phyloP scores from a whole-genome alignment of 2,113 vertebrate species.

The Struthio camelus region DNA sequence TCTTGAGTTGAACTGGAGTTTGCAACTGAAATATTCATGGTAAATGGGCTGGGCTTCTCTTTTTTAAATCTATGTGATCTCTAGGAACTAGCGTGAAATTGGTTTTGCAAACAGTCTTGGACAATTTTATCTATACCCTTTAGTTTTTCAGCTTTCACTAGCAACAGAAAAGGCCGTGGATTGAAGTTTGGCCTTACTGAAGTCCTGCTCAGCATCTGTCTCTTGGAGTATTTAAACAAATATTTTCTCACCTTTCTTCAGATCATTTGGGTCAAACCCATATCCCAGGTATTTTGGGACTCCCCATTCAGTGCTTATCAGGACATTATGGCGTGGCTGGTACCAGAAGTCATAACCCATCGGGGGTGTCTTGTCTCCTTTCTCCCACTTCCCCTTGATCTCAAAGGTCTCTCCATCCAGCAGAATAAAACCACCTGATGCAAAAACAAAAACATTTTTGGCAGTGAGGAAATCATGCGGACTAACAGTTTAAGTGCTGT shows the following conservation, averaged over 20 bases:
- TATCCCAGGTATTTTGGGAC: conserved; percentile 78
- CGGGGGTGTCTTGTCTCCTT: conserved; percentile 69
- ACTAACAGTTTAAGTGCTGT: background rate
- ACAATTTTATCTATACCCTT: rapidly evolving
- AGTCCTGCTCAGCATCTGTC: background rate
- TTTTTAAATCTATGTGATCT: background rate
- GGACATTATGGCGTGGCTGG: conserved; percentile 91
- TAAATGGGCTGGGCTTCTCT: background rate
- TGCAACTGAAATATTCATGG: background rate
- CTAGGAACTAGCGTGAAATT: background rate
- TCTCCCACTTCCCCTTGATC: conserved; percentile 90
- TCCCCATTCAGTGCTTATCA: conserved; percentile 93
- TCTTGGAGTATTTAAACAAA: background rate
- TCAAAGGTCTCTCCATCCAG: conserved; percentile 92
- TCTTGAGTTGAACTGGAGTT: background rate
- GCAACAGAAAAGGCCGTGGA: background rate
- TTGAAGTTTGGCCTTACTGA: background rate
- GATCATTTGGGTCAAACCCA: conserved; percentile 83
- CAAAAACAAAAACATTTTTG: background rate
- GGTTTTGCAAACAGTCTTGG: background rate
- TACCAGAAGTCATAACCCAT: conserved; percentile 98
- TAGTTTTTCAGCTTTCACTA: background rate
- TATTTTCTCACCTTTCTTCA: conserved; percentile 77
- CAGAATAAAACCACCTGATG: conserved; percentile 86
- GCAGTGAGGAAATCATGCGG: background rate